Base-by-base conservation (phyloP, 2,113 vertebrate genomes). In the Gallinago undulata region DNA sequence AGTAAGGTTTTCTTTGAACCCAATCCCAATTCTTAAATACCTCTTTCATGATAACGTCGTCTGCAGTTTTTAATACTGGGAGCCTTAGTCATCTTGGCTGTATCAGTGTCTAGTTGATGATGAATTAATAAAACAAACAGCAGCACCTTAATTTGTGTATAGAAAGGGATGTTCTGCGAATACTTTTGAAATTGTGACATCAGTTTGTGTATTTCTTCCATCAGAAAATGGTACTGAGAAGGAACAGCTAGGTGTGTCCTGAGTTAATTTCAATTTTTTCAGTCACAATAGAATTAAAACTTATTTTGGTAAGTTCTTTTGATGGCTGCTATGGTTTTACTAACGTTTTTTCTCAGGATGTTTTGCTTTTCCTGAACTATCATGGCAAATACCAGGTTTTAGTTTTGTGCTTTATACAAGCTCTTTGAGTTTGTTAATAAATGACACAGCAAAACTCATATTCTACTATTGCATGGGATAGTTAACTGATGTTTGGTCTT, bases 401-500 rank as follows among this genome's bases (percentile, higher is more conserved):
- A 7, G 6, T 48, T 77, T 60, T 82, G 75, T 60, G 13, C 19
- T 56, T 88, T 21, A 19, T 74, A 89, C 82, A 66, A 47, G 25
- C n/a, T 78, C 31, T 96, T 87, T 84, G 75, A 79, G 56, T 87
- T 76, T 57, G 7, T 70, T 84, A 80, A 84, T 21, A 77, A 55
- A 28, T 80, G 45, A 51, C 8, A 28, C 67, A 37, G 31, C 37
- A 78, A 79, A 79, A 73, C 48, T 75, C 84, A 43, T 76, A 59
- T 73, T 74, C 33, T 91, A 21, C 91, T 93, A 11, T 80, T 83
- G 50, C 66, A 73, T 72, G 45, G 59, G 78, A 41, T 85, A 55
- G 82, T 95, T 93, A 94, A 95, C 85, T 94, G 91, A 87, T 93
- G 87, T 78, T 91, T 97, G 84, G 51, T 51, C 95, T 94, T 77